Base-by-base conservation (phyloP, 1,140 invertebrate genomes). In the Drosophila grimshawi region DNA sequence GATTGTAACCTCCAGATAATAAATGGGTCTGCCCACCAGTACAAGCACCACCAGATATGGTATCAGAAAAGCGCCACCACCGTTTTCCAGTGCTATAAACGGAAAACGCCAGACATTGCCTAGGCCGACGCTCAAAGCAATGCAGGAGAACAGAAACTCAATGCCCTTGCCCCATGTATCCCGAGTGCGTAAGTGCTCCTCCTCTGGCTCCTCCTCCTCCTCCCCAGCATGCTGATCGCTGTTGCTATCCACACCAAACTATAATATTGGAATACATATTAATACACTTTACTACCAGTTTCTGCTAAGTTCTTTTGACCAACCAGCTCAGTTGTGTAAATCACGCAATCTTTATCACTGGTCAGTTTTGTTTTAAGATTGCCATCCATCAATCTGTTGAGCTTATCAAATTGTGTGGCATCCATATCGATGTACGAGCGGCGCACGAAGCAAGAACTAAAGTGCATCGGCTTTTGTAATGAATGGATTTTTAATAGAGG, bases 41-140 rank as follows among this genome's bases (percentile, higher is more conserved):
- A 97, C 81, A 53, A 98, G 93, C 45, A 97, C 95, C 35, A 97
- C 94, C 7, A 96, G 93, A 82, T 97, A 97, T 0, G 96, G 96
- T 57, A 97, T 95, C 0, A 97, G 91, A 85, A 97, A 97, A 0
- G 95, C 95, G 0, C 95, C 96, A 33, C 96, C 96, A 4, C 96
- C 96, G 88, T 97, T 96, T 62, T 95, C 94, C 86, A 96, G 95
- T 8, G 95, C 96, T 2, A 95, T 94, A 78, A 96, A 97, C 0
- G 96, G 96, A 93, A 97, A 97, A 46, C 93, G 80, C 97, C 97
- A 97, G 19, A 97, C 95, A 91, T 97, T 97, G 2, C 97, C 97
- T 7, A 97, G 93, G 1, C 96, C 97, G n/a, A 97, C 96, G 2
- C 96, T 97, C 88, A 97, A 95, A 4, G 96, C 95, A 52, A 97